phyloP scores from a whole-genome alignment of 1,140 invertebrate genomes.

The Hypsibius dujardini region DNA sequence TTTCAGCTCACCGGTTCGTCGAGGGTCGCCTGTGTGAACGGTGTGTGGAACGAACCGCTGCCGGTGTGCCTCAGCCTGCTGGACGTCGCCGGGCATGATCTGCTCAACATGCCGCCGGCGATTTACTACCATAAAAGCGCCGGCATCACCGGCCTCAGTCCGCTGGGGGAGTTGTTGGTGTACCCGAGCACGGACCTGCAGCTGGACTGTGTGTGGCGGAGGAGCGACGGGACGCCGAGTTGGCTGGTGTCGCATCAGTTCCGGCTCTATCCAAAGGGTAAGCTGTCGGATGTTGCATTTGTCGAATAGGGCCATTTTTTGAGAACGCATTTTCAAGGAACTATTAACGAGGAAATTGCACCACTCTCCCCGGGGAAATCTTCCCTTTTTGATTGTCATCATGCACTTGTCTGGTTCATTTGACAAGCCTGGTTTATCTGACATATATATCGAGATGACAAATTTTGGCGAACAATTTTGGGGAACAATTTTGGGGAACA shows the following conservation, averaged over 20 bases:
- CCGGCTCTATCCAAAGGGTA: slow-evolving; percentile 31
- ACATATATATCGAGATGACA: too few relatives aligned
- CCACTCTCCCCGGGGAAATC: too few relatives aligned
- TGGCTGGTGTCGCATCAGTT: slow-evolving; percentile 53
- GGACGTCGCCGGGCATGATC: background rate
- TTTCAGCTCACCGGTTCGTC: background rate
- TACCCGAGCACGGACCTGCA: slow-evolving; percentile 64
- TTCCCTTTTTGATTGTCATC: too few relatives aligned
- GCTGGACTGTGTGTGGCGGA: slow-evolving; percentile 68
- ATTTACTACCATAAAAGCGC: slow-evolving; percentile 58
- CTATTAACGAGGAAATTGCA: too few relatives aligned
- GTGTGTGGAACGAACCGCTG: background rate
- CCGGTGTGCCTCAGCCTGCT: slow-evolving; percentile 10
- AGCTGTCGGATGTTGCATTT: too few relatives aligned
- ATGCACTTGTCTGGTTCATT: too few relatives aligned
- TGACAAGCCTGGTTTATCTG: too few relatives aligned
- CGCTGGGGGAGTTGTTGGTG: slow-evolving; percentile 60
- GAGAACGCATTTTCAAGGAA: too few relatives aligned
- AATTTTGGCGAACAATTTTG: too few relatives aligned
- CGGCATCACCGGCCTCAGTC: slow-evolving; percentile 65
- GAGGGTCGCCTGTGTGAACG: slow-evolving; percentile 13
- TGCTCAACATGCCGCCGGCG: slow-evolving; percentile 48
- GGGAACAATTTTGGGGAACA: too few relatives aligned
- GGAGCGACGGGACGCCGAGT: slow-evolving; percentile 59
- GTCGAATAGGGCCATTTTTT: too few relatives aligned